phyloP scores from a whole-genome alignment of 2,113 vertebrate genomes.

The Cololabis saira region DNA sequence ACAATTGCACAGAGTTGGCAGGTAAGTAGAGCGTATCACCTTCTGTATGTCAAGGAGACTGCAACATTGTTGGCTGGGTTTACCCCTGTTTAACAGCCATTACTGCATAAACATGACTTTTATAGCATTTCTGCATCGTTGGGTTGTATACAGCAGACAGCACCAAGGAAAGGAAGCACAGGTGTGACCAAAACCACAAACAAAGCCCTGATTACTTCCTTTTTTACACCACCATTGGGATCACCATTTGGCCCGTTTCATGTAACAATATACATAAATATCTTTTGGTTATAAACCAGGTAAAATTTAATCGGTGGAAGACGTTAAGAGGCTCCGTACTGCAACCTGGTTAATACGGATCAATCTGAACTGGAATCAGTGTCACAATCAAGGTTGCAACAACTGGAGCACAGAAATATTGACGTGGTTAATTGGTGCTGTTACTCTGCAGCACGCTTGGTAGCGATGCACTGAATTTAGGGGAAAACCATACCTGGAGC shows the following conservation, averaged over 20 bases:
- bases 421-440: constrained; percentile 69
- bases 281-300: background rate
- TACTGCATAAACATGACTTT: constrained; percentile 39
- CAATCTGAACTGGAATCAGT: constrained; percentile 23
- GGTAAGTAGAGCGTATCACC: constrained; percentile 7
- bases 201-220: background rate
- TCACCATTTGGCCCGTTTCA: background rate
- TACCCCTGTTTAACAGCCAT: constrained; percentile 30
- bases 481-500: constrained; percentile 49
- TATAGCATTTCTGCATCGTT: constrained; percentile 27
- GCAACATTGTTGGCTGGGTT: constrained; percentile 29
- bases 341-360: background rate
- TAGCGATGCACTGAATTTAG: constrained; percentile 31
- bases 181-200: constrained; percentile 24
- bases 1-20: constrained; percentile 15
- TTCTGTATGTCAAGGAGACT: constrained; percentile 18
- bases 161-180: background rate
- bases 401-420: constrained; percentile 62
- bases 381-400: constrained; percentile 36
- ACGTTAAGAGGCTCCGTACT: background rate
- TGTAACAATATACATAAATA: too few relatives aligned
- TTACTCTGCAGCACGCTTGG: constrained; percentile 53
- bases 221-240: constrained; percentile 3
- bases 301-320: constrained; percentile 1
- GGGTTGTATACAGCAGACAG: constrained; percentile 20